phyloP scores from a whole-genome alignment of 2,113 vertebrate species.

The Misgurnus anguillicaudatus region DNA sequence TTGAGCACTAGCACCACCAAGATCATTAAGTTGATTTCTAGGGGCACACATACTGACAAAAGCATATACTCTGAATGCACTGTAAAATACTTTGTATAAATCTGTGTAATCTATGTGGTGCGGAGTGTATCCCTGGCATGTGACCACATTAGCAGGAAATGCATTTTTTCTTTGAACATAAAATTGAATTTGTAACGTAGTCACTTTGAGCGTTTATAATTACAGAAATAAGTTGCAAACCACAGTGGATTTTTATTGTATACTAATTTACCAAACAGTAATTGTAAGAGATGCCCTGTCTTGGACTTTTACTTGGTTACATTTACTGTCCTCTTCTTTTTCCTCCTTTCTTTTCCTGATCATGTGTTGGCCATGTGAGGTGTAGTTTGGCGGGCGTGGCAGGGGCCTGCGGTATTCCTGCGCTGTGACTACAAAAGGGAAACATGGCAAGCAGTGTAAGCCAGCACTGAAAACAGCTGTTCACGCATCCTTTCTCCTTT shows the following conservation, averaged over 20 bases:
- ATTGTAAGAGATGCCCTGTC: no score
- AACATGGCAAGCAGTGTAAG: constrained; percentile 66
- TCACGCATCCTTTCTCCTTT: constrained; percentile 73
- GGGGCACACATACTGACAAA: neutral
- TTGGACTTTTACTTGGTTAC: neutral
- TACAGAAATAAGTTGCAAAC: no score
- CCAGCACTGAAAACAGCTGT: constrained; percentile 71
- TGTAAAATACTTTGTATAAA: no score
- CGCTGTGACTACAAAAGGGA: constrained; percentile 59
- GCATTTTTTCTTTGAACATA: no score
- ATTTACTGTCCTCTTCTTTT: neutral
- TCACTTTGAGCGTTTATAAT: no score
- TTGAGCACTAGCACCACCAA: no score
- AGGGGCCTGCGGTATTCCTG: constrained; percentile 60
- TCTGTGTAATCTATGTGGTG: no score
- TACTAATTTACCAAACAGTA: no score
- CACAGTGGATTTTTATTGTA: no score
- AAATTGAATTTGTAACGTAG: no score
- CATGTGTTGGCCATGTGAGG: constrained; percentile 68
- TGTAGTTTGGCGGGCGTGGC: constrained; percentile 53
- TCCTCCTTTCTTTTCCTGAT: neutral
- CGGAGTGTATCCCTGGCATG: no score
- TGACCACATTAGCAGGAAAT: no score
- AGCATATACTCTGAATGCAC: neutral
- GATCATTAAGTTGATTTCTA: neutral